Base-by-base conservation (phyloP, 2,888 invertebrate genomes). In the Drosophila atroscutellata region DNA sequence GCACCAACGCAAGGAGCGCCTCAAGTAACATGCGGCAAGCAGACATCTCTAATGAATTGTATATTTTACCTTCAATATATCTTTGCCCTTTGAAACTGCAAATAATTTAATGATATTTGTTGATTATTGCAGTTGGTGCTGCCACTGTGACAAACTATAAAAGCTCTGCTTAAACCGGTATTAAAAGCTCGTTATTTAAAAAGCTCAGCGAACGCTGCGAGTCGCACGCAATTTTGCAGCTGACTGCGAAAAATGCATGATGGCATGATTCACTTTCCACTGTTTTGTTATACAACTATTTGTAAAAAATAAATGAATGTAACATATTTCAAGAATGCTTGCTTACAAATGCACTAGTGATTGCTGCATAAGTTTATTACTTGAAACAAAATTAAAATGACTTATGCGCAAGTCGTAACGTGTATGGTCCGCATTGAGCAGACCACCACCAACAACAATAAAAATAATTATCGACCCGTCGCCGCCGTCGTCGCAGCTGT, bases 1-100 rank as follows among this genome's bases (percentile, higher is more conserved):
- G 93, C 4, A 89, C 65, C 5, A 92, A 49, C 2, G 77, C 49
- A 24, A 93, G 24, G 3, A 93, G 36, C 0, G 80, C 78, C 0
- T 84, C 83, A n/a, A 92, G 37, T n/a, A 91, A 49, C 18, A 70
- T 81, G 8, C 70, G 65, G 81, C 87, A 80, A 59, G 74, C 50
- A 34, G 80, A 73, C 91, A 92, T 92, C 8, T 18, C 54, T 7
- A 42, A 20, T n/a, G 11, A 8, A 7, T 9, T 18, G 7, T 26
- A 32, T 64, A 51, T 30, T 52, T 24, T 56, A 36, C 28, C 28
- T 30, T 15, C 5, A 56, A 20, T 30, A 20, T 52, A 26, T 63
- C 20, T 58, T 47, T 62, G 42, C 70, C 51, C 59, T 58, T 72
- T 73, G 81, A n/a, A 59, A 26, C 30, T 28, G 18, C n/a, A 3